These are phyloP conservation scores for Stenodera caucasica DNA, from an alignment of 2,888 invertebrate species.

Conservation along the genomic window DNA sequence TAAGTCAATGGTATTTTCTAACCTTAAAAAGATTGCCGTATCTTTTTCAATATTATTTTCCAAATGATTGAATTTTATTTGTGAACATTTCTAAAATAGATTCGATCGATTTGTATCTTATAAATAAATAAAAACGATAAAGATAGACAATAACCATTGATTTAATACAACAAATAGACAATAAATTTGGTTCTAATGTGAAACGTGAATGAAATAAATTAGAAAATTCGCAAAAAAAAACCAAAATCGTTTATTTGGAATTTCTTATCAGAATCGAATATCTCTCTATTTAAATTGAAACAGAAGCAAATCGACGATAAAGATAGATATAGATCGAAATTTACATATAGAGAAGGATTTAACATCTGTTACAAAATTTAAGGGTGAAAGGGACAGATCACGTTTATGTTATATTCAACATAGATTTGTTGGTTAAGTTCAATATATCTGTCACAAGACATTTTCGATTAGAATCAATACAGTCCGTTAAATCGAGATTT, in stretches of 20 bases:
- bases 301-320: background rate
- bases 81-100: too few relatives aligned
- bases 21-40: background rate
- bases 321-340: background rate
- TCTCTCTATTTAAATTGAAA: too few relatives aligned
- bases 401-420: background rate
- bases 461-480: background rate
- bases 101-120: too few relatives aligned
- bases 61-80: background rate
- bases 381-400: conserved; percentile 2
- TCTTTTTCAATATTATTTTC: background rate
- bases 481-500: background rate
- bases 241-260: too few relatives aligned
- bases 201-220: background rate
- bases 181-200: background rate
- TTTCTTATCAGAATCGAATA: too few relatives aligned
- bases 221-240: too few relatives aligned
- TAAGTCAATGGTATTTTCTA: too few relatives aligned
- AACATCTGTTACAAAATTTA: background rate
- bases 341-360: background rate
- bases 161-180: background rate
- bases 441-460: background rate
- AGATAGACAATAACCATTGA: background rate
- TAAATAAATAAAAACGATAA: too few relatives aligned
- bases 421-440: background rate